Conservation (phyloP, 2,113 vertebrate species). For the Dolichallabes microphthalmus region DNA sequence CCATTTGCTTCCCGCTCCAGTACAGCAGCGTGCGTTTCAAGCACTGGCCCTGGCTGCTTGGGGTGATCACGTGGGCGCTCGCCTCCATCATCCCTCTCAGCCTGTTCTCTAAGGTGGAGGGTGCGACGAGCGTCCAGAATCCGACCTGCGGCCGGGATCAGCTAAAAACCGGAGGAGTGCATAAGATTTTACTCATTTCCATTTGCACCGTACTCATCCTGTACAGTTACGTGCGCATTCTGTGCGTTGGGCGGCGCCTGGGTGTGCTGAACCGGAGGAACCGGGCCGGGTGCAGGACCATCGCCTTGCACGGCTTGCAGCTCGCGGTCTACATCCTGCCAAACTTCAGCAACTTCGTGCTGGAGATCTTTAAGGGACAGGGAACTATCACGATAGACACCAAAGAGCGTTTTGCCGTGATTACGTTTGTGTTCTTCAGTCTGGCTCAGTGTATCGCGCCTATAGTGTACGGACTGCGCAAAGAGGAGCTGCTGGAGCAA, state of each 20-base stretch:
- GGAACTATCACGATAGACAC: not conserved
- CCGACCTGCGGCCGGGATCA: slow-evolving; percentile 54
- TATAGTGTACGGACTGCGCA: slow-evolving; percentile 73
- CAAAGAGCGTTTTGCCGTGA: slow-evolving; percentile 65
- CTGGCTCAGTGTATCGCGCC: slow-evolving; percentile 75
- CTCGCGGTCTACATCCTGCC: slow-evolving; percentile 74
- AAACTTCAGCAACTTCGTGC: slow-evolving; percentile 68
- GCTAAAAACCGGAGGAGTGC: slow-evolving; percentile 55
- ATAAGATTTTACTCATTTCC: slow-evolving; percentile 67
- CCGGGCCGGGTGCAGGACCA: slow-evolving; percentile 67
- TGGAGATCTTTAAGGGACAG: slow-evolving; percentile 41
- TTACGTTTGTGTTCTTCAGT: slow-evolving; percentile 72
- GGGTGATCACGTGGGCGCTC: slow-evolving; percentile 65
- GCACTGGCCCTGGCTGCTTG: slow-evolving; percentile 68
- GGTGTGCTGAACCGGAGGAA: slow-evolving; percentile 72
- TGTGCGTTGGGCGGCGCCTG: slow-evolving; percentile 66
- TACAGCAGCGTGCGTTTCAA: slow-evolving; percentile 58
- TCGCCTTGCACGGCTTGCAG: slow-evolving; percentile 69
- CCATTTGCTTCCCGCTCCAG: slow-evolving; percentile 73
- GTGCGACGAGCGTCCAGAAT: rapidly evolving
- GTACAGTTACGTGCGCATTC: slow-evolving; percentile 70
- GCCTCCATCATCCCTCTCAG: slow-evolving; percentile 66
- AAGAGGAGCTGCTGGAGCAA: slow-evolving; percentile 73
- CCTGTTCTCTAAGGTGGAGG: slow-evolving; percentile 21
- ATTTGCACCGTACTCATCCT: slow-evolving; percentile 67